Percentiles rank a stretch among this genome's conserved stretches.
Conservation (phyloP, 2,888 invertebrate species). For the Eupithecia exiguata region DNA sequence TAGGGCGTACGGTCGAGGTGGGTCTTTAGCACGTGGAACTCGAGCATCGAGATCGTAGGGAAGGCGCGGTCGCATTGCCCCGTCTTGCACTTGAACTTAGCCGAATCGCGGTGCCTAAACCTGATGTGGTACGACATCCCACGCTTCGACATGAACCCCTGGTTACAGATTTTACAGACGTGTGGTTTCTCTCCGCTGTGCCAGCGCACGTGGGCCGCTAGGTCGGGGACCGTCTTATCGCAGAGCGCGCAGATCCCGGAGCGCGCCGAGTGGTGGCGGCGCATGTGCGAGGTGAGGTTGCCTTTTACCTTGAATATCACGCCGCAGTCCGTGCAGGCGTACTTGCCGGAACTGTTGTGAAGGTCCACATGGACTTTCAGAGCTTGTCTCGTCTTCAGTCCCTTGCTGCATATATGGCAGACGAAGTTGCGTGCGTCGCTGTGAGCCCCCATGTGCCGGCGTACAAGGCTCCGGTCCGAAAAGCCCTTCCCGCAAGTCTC, state of each 20-base stretch:
- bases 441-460: constrained; percentile 71
- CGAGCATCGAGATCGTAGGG: constrained; percentile 73
- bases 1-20: constrained; percentile 77
- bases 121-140: constrained; percentile 72
- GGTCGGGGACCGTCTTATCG: constrained; percentile 80
- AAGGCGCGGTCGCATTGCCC: constrained; percentile 73
- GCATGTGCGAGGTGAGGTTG: constrained; percentile 81
- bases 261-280: constrained; percentile 82
- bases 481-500: constrained; percentile 69
- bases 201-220: constrained; percentile 82
- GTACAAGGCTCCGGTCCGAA: constrained; percentile 64
- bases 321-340: constrained; percentile 74
- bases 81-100: constrained; percentile 73
- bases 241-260: constrained; percentile 82
- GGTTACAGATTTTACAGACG: constrained; percentile 67
- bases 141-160: constrained; percentile 64
- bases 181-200: constrained; percentile 83
- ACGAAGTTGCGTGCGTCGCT: constrained; percentile 80
- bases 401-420: constrained; percentile 81
- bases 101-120: constrained; percentile 72
- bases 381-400: constrained; percentile 79
- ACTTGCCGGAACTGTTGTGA: constrained; percentile 73
- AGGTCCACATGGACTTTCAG: constrained; percentile 76
- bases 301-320: constrained; percentile 82
- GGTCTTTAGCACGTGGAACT: constrained; percentile 75